Evolutionary conservation across 1,140 invertebrate genomes (phyloP).

Genomic region (Copidosoma floridanum): DNA sequence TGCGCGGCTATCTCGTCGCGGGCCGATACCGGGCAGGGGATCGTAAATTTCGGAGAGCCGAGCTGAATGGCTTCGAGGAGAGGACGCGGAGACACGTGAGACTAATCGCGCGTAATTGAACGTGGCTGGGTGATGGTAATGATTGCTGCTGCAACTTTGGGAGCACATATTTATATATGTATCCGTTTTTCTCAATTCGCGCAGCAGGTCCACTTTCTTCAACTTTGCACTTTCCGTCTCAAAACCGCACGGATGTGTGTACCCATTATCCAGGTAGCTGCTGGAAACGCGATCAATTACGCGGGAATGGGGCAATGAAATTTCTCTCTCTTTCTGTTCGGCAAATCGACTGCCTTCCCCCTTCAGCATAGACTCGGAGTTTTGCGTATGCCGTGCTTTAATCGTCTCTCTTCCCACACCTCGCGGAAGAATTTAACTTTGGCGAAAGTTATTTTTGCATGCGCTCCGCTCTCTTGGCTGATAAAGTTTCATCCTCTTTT

Average conservation of each 20-base stretch:
- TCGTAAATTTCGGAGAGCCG: too few species aligned
- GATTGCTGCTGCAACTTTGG: not conserved
- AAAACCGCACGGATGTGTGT: too few species aligned
- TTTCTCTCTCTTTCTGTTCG: slow-evolving; percentile 11
- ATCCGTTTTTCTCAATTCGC: slow-evolving; percentile 9
- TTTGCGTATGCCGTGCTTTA: slow-evolving; percentile 11
- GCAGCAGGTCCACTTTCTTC: not conserved
- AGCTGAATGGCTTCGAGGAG: too few species aligned
- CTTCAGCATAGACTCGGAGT: not conserved
- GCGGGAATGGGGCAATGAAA: slow-evolving; percentile 12
- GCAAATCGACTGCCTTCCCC: not conserved
- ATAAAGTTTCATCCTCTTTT: too few species aligned
- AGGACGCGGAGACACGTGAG: too few species aligned
- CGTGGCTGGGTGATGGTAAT: not conserved
- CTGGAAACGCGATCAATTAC: slow-evolving; percentile 15
- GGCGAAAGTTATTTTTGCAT: slow-evolving; percentile 14
- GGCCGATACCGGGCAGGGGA: too few species aligned
- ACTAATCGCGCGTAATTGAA: too few species aligned
- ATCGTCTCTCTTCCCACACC: not conserved
- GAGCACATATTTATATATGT: too few species aligned
- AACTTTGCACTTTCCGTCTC: not conserved
- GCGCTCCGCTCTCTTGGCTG: not conserved
- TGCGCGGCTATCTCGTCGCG: too few species aligned
- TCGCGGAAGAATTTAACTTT: slow-evolving; percentile 5
- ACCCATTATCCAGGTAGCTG: too few species aligned